Conservation (phyloP, 2,888 invertebrate species). For the Eupsilia transversa region DNA sequence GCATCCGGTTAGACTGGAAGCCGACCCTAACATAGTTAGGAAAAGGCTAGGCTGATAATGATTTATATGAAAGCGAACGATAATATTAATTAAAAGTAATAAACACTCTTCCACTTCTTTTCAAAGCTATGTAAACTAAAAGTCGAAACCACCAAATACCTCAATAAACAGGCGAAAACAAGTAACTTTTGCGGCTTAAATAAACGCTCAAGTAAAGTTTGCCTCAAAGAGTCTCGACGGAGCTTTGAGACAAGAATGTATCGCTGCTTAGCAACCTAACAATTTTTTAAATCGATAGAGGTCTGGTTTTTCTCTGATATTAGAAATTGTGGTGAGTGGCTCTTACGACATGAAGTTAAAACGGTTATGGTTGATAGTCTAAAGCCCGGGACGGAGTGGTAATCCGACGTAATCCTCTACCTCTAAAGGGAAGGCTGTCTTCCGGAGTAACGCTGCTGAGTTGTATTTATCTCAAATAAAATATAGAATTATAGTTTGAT, state of each 20-base stretch:
- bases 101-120: background rate
- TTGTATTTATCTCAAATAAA: too few species aligned
- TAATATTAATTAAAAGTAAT: background rate
- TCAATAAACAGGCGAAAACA: background rate
- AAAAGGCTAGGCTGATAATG: background rate
- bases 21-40: background rate
- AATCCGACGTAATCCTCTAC: background rate
- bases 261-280: slow-evolving; percentile 55
- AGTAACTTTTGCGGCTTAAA: background rate
- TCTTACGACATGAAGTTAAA: background rate
- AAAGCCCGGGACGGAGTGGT: background rate
- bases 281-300: slow-evolving; percentile 45
- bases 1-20: background rate
- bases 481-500: too few species aligned
- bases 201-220: slow-evolving; percentile 8
- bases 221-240: background rate
- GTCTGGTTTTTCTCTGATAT: slow-evolving; percentile 29
- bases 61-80: background rate
- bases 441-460: background rate
- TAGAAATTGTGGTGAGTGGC: slow-evolving; percentile 8
- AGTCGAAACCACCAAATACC: background rate
- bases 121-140: background rate
- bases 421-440: background rate
- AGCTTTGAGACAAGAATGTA: slow-evolving; percentile 15
- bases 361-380: background rate